These are phyloP conservation scores for Ondatra zibethicus DNA, from an alignment of 2,113 vertebrate genomes.

Conservation along the genomic window DNA sequence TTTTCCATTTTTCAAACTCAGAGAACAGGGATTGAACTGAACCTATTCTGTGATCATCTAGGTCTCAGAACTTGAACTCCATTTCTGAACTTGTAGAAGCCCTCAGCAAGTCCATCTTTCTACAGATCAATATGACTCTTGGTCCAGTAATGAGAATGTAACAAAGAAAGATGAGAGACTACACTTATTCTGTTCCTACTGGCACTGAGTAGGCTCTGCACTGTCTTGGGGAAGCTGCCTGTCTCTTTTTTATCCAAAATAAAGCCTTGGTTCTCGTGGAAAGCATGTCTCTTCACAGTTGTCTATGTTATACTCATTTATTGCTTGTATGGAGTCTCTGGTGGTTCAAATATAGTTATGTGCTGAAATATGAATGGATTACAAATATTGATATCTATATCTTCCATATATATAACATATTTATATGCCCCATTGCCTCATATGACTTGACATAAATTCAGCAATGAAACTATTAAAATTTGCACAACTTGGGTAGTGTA, in stretches of 20 bases:
- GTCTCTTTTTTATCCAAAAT: background rate
- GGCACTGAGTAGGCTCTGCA: background rate
- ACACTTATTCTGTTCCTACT: background rate
- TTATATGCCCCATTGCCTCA: background rate
- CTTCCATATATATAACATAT: too few relatives aligned
- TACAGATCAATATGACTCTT: background rate
- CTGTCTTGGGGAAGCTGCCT: background rate
- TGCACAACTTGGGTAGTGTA: background rate
- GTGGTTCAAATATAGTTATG: background rate
- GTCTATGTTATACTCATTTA: background rate
- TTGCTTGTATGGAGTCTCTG: background rate
- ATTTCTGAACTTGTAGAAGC: background rate
- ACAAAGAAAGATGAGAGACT: background rate
- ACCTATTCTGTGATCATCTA: background rate
- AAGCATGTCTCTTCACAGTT: background rate
- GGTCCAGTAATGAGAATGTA: background rate
- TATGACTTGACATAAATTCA: background rate
- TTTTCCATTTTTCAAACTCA: background rate
- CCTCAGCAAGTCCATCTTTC: background rate
- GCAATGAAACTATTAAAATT: background rate
- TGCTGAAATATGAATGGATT: background rate
- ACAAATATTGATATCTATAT: too few relatives aligned
- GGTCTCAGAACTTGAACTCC: background rate
- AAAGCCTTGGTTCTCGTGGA: background rate
- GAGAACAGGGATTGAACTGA: background rate